A percentile compares a stretch with the other conserved stretches of the same genome.
Conservation (phyloP, 1,140 invertebrate species). For the Atopsyche davidsoni region DNA sequence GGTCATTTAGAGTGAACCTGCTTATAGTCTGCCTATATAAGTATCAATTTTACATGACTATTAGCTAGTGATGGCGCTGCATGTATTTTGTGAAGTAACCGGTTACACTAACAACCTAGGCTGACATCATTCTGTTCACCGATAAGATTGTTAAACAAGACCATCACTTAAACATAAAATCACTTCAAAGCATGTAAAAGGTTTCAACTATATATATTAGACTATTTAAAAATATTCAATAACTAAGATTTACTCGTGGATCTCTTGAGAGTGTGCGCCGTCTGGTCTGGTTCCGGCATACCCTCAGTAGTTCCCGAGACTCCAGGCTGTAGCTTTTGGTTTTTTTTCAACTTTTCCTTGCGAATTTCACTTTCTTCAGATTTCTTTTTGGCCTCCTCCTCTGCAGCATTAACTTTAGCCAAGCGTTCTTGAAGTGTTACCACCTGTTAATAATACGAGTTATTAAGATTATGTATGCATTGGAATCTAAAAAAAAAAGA, state of each 20-base stretch:
- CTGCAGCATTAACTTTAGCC: conserved; percentile 1
- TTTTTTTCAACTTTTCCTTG: conserved; percentile 16
- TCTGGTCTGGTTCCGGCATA: conserved; percentile 9
- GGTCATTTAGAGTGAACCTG: too few relatives aligned
- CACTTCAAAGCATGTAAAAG: too few relatives aligned
- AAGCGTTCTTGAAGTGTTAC: conserved; percentile 11
- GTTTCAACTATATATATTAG: too few relatives aligned
- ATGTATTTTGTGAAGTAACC: too few relatives aligned
- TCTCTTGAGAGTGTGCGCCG: conserved; percentile 13
- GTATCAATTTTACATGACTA: too few relatives aligned
- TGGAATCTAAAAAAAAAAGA: background rate
- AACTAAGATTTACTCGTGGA: conserved; percentile 15
- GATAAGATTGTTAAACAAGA: too few relatives aligned
- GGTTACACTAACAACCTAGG: too few relatives aligned
- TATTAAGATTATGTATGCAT: background rate
- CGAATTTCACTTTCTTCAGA: conserved; percentile 22
- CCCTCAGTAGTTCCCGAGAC: conserved; percentile 4
- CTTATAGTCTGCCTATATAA: too few relatives aligned
- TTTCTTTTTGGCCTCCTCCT: conserved; percentile 17
- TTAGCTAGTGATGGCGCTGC: too few relatives aligned
- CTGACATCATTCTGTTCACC: too few relatives aligned
- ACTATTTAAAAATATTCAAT: too few relatives aligned
- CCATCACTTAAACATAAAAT: too few relatives aligned
- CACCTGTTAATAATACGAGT: conserved; percentile 2
- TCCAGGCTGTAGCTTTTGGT: conserved; percentile 20